Evolutionary conservation across 2,888 invertebrate genomes (phyloP), one percentile per base, ranked within the genome.

Genomic region (Lasius fuliginosus): DNA sequence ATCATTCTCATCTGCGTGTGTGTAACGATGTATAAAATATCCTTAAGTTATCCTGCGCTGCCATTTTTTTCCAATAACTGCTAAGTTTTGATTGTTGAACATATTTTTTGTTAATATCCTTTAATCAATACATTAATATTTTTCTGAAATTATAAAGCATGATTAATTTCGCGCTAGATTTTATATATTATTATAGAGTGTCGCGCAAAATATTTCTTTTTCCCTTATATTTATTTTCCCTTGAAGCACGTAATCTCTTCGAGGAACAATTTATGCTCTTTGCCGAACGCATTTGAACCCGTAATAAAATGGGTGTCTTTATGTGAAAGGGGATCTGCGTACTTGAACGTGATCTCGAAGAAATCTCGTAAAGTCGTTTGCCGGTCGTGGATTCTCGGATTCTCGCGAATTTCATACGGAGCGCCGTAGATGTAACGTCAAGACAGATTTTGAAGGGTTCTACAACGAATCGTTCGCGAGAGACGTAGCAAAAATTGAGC

Each of bases 281-380:
- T 27, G 27, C 33, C 27, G 3, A 77, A 67, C 56, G 53, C 18
- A 27, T 23, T 46, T 27, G n/a, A 46, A 71, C 12, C 23, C 33
- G 60, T 71, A 46, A 62, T 74, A 81, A 81, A 81, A 73, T 60
- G 15, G 12, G 15, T 12, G 33, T 81, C 8, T 74, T 81, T 60
- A 81, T 81, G 23, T 18, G 79, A 49, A 60, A 77, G 11, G 12
- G 46, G 23, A 73, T 27, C 46, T 36, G 36, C 36, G 27, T 36
- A 46, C 18, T 81, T n/a, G 18, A 73, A 74, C 18, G 60, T 60
- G 36, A 81, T 74, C 33, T 12, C 74, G 9, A 56, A n/a, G 36
- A 73, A 36, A 18, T 23, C 46, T 36, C 56, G 56, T 27, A 62
- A 73, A 73, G 27, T 73, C 33, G 15, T 9, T 53, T 76, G n/a